Conservation (phyloP, 2,113 vertebrate genomes). For the Urocitellus parryii region DNA sequence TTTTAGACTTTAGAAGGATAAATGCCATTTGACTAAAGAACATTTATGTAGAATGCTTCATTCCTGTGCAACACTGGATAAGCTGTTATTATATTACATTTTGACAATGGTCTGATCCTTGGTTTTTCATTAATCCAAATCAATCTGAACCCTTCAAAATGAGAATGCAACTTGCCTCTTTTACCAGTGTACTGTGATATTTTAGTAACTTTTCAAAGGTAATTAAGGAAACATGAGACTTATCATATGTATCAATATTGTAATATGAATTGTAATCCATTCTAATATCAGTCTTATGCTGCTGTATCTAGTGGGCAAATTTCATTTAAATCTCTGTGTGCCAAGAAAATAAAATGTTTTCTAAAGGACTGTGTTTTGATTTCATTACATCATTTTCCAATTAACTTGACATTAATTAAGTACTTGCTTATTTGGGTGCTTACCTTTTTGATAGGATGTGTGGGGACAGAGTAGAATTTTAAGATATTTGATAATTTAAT, state of each 20-base stretch:
- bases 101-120: conserved; percentile 54
- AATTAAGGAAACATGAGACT: conserved; percentile 58
- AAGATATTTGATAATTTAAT: too few species aligned
- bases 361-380: too few species aligned
- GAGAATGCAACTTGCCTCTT: conserved; percentile 29
- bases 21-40: conserved; percentile 4
- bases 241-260: conserved; percentile 69
- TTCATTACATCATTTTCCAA: too few species aligned
- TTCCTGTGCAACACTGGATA: neutral
- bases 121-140: conserved; percentile 49
- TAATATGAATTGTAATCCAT: conserved; percentile 57
- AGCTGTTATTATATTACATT: neutral
- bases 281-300: conserved; percentile 74
- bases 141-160: conserved; percentile 3
- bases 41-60: conserved; percentile 5
- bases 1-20: conserved; percentile 17
- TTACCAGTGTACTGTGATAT: conserved; percentile 49
- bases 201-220: conserved; percentile 65
- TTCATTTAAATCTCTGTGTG: too few species aligned
- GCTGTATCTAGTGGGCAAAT: neutral
- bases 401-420: too few species aligned
- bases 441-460: too few species aligned
- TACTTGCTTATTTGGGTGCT: too few species aligned
- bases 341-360: too few species aligned
- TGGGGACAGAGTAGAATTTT: too few species aligned